phyloP scores from a whole-genome alignment of 2,888 invertebrate genomes.

The Xylota segnis region DNA sequence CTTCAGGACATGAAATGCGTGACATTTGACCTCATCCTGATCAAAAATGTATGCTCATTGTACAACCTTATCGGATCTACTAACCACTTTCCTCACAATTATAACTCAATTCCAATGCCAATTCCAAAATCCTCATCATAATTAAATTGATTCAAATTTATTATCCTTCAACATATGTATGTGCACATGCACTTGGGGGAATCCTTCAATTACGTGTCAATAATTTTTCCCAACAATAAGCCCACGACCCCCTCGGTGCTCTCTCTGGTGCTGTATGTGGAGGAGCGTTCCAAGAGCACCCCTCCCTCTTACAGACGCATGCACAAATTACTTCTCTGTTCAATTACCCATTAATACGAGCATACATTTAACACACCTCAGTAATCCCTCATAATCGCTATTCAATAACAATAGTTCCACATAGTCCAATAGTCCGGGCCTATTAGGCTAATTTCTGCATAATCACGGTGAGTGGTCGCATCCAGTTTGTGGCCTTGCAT shows the following conservation, averaged over 20 bases:
- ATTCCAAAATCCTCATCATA: neutral
- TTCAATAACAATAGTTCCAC: conserved; percentile 70
- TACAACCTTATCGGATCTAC: neutral
- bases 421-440: conserved; percentile 46
- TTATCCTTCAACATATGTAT: neutral
- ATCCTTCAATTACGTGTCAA: conserved; percentile 3
- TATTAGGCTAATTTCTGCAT: conserved; percentile 74
- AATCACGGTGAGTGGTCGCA: conserved; percentile 70
- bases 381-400: conserved; percentile 70
- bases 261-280: neutral
- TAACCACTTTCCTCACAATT: neutral
- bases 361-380: conserved; percentile 72
- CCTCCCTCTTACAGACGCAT: conserved; percentile 14
- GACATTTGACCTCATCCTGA: conserved; percentile 12
- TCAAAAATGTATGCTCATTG: neutral
- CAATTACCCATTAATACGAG: conserved; percentile 69
- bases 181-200: neutral
- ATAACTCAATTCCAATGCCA: neutral
- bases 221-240: neutral
- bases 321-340: conserved; percentile 65
- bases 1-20: neutral
- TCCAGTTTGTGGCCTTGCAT: conserved; percentile 65
- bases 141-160: neutral
- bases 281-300: neutral
- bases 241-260: neutral